Percentiles rank a stretch among this genome's conserved stretches.
These are phyloP conservation scores for Petrocephalus microphthalmus DNA, from an alignment of 2,113 vertebrate species.

Conservation along the genomic window DNA sequence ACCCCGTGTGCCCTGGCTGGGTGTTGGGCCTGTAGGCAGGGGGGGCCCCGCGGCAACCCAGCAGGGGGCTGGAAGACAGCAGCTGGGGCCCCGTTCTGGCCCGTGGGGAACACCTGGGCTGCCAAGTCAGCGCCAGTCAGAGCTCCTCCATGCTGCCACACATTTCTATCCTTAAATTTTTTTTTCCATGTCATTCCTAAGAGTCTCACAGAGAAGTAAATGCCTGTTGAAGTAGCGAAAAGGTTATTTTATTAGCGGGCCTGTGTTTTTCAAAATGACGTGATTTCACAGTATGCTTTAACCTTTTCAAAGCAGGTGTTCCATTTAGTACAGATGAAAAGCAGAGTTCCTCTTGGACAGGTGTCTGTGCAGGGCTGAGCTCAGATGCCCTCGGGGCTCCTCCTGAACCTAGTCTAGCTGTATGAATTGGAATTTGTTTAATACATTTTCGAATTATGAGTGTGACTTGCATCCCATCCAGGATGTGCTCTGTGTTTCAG, in stretches of 20 bases:
- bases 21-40: background rate
- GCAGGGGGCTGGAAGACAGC: background rate
- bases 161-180: background rate
- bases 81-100: constrained; percentile 7
- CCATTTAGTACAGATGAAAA: background rate
- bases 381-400: background rate
- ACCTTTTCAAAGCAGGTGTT: constrained; percentile 1
- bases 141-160: background rate
- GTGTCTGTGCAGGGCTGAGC: background rate
- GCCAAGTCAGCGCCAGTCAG: background rate
- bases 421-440: background rate
- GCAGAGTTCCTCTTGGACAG: background rate
- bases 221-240: background rate
- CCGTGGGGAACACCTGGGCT: constrained; percentile 9
- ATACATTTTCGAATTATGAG: background rate
- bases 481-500: background rate
- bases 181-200: background rate
- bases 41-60: background rate
- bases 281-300: background rate
- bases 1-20: background rate
- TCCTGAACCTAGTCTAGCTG: background rate
- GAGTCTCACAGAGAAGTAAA: background rate
- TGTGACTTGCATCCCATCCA: background rate
- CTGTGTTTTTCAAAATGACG: background rate
- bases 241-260: background rate